Base-by-base conservation (phyloP, 2,888 invertebrate species). In the Xestia xanthographa region DNA sequence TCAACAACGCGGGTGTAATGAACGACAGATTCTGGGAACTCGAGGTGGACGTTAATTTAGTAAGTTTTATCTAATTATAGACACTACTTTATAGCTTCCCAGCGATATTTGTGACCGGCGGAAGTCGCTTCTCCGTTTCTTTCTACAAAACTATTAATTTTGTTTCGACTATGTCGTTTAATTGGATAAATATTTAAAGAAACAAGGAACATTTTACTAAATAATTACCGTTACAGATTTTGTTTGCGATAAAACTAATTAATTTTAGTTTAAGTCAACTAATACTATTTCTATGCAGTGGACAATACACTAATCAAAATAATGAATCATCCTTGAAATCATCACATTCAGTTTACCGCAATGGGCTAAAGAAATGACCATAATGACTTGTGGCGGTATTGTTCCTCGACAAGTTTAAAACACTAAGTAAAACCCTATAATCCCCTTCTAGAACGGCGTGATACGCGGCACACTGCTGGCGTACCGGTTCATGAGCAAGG, bases 1-100 rank as follows among this genome's bases (percentile, higher is more conserved):
- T 98, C 82, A 98, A 98, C 94, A 98, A 98, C 93, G 98, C 98
- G 17, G 98, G 98, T 6, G 97, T 98, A 60, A 97, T 98, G 97
- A 98, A 98, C 91, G 98, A 98, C 90, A 95, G 97, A 86, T 97
- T 98, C 89, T 98, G 98, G 98, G 98, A 98, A 90, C 95, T 98
- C 22, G 97, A 98, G 94, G 97, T 98, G 56, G 98, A 98, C 89
- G 98, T 98, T 29, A 98, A 98, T 94, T 96, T 98, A 93, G 98
- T 98, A 95, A 97, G 96, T 92, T 70, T 67, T 72, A 67, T 65
- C 77, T 70, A 85, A 77, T 71, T 65, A 77, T 73, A 75, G 74
- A 77, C 63, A 73, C 69, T 66, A 75, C 63, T 82, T 79, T 77
- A 81, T 72, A 71, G 71, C 73, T 85, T 78, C 22, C 26, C 20